Evolutionary conservation across 2,888 invertebrate genomes (phyloP), one percentile per base, ranked within the genome.

Genomic region (Tachina grossa): DNA sequence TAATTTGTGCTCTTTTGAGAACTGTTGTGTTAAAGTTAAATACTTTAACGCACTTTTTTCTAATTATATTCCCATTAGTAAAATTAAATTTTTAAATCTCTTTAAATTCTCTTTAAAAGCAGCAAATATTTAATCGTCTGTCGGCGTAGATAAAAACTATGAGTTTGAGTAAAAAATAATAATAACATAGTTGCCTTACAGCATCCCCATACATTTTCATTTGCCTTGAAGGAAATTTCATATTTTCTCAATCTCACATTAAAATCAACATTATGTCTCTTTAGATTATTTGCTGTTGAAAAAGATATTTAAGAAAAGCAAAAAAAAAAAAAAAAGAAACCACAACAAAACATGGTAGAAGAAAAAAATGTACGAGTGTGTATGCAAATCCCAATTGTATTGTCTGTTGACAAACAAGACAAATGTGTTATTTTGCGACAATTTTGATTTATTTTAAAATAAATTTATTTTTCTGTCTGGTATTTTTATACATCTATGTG

Each of bases 401-500:
- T 76, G 82, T 76, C 55, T 82, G 82, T 76, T 76, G 61, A 82
- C 82, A 82, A 53, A 82, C 47, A 82, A 76, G 76, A 63, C 76
- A 76, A 76, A 75, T 82, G 75, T 75, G 76, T 81, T 81, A 76
- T 82, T 81, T 82, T 69, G 55, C 69, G 69, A 82, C 76, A 82
- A 76, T 76, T 82, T 76, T 82, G 82, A 82, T 82, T 82, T 82
- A 82, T 82, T 82, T 76, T 69, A 43, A 80, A 82, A 82, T 69
- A 69, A 69, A 69, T 69, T 76, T 63, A 14, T 63, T 79, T 61
- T 61, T 51, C 51, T 45, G 80, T 74, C 74, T 68, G 74, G 72
- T 16, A 59, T 78, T 57, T 57, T 41, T 19, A 14, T 13, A 31
- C 19, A 78, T 51, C 55, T 16, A 43, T 31, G 16, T 3, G 5